Evolutionary conservation across 1,140 invertebrate genomes (phyloP), one percentile per base, ranked within the genome.

Genomic region (Drosophila orosa): DNA sequence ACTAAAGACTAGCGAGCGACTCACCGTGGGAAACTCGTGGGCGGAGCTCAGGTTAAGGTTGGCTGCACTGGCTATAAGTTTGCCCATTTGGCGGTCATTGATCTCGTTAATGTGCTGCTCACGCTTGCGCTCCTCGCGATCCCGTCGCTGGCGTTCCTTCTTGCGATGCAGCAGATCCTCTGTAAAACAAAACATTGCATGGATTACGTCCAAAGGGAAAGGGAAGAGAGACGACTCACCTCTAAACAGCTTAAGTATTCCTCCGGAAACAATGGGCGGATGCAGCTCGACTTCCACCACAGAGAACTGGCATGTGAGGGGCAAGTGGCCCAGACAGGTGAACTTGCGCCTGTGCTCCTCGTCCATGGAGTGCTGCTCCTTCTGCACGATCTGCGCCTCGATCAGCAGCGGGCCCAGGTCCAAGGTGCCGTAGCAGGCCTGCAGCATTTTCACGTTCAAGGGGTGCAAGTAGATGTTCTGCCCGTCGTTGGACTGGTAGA

Each of bases 391-490:
- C 63, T 93, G 93, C 5, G 95, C 96, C 0, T 91, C 93, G 47
- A 99, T 95, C 9, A 93, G 85, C n/a, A 93, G 92, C 1, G 98
- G 98, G 65, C 96, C 96, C 42, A 95, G 92, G 65, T 97, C 95
- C 47, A 99, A 93, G 45, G 93, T 94, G 17, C 97, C 97, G 93
- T 98, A 99, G 47, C 97, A 95, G 45, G 95, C 94, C 84, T 97
- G 95, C 69, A 99, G 92, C 95, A 99, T 98, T 54, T 96, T 95
- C 3, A 97, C 95, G 92, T 99, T 99, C 73, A 99, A 92, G 5
- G 97, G 95, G 93, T 99, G 97, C 47, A 99, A 92, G 92, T 97
- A 99, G 27, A 99, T 95, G 90, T 98, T 96, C 92, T 98, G 98
- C 1, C 98, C 98, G 93, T 98, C 97, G 35, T 94, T 93, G 61